phyloP scores from a whole-genome alignment of 2,888 invertebrate genomes.

The Hydrotaea cyrtoneurina region DNA sequence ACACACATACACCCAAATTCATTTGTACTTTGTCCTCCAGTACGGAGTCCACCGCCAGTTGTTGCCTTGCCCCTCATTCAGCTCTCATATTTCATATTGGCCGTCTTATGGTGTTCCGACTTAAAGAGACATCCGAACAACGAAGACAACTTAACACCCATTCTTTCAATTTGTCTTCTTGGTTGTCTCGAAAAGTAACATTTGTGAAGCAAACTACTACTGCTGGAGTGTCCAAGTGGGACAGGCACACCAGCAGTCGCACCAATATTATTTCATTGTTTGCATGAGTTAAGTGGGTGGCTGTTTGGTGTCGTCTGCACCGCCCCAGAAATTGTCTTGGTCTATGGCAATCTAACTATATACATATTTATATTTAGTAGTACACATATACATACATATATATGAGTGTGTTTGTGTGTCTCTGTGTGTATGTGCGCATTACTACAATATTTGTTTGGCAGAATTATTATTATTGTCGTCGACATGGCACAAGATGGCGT shows the following conservation, averaged over 20 bases:
- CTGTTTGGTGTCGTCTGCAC: neutral
- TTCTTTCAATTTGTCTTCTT: conserved; percentile 15
- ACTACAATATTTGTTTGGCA: conserved; percentile 30
- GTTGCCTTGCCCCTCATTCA: neutral
- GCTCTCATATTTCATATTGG: conserved; percentile 34
- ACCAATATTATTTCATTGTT: neutral
- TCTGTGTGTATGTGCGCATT: conserved; percentile 4
- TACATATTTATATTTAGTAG: too few species aligned
- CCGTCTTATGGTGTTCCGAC: neutral
- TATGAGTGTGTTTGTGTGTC: neutral
- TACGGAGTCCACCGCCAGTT: neutral
- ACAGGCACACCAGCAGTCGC: neutral
- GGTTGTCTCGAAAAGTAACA: conserved; percentile 10
- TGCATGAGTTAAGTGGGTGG: neutral
- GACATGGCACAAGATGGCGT: conserved; percentile 44
- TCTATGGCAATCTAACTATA: too few species aligned
- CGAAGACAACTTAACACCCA: conserved; percentile 25
- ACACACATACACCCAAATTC: neutral
- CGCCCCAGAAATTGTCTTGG: too few species aligned
- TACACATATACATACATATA: too few species aligned
- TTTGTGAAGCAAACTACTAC: conserved; percentile 3
- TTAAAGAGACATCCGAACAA: conserved; percentile 1
- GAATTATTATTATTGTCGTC: conserved; percentile 14
- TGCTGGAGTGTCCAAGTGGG: neutral
- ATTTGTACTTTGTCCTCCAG: too few species aligned